These are phyloP conservation scores for Probaryconus sp. DNA, from an alignment of 1,140 invertebrate species.

Conservation along the genomic window DNA sequence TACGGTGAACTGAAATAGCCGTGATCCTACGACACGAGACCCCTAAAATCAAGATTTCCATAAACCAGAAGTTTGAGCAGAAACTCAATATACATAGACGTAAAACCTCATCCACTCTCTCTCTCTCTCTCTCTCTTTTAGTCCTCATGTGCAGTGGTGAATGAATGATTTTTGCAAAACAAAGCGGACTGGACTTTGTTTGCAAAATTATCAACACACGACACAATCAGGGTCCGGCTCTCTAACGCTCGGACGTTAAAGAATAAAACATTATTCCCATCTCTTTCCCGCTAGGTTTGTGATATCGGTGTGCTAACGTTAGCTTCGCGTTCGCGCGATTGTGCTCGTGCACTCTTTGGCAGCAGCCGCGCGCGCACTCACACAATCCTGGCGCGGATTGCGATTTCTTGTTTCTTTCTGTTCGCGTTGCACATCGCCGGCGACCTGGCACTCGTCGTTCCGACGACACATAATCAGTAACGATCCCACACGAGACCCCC, in stretches of 20 bases:
- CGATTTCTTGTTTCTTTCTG: conserved; percentile 59
- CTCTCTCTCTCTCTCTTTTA: conserved; percentile 20
- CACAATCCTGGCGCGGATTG: neutral
- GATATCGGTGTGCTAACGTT: too few relatives aligned
- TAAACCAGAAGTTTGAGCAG: too few relatives aligned
- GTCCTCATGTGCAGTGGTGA: too few relatives aligned
- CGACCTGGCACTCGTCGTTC: conserved; percentile 38
- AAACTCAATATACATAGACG: too few relatives aligned
- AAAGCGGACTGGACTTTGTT: conserved; percentile 74
- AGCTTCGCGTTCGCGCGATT: too few relatives aligned
- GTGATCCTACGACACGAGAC: too few relatives aligned
- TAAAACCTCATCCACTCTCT: too few relatives aligned
- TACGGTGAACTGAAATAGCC: too few relatives aligned
- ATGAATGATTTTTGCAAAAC: conserved; percentile 74
- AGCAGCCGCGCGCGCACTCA: conserved; percentile 16
- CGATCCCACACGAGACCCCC: conserved; percentile 46
- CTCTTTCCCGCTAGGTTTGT: conserved; percentile 35
- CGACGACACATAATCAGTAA: conserved; percentile 51
- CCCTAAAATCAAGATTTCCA: too few relatives aligned
- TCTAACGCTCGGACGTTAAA: conserved; percentile 64
- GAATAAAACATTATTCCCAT: conserved; percentile 56
- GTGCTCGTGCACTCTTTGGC: conserved; percentile 31
- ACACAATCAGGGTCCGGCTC: conserved; percentile 74
- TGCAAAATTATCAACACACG: conserved; percentile 78
- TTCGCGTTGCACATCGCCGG: conserved; percentile 30